These are phyloP conservation scores for Centroberyx gerrardi DNA, from an alignment of 2,797 vertebrate genomes.

Conservation along the genomic window DNA sequence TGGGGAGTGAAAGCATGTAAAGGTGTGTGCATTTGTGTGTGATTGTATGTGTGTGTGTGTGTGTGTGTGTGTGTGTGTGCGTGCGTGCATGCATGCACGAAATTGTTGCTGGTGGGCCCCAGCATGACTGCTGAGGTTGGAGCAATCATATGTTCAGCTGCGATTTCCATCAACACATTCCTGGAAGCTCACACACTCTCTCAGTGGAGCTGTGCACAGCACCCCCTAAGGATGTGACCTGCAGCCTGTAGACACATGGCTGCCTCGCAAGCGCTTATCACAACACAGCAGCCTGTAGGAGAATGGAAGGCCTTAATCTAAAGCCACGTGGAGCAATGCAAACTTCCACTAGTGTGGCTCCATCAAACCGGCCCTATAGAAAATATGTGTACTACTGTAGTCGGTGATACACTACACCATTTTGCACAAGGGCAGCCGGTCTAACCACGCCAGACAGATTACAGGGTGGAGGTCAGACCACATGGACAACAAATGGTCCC, in stretches of 20 bases:
- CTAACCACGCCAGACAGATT: conserved; percentile 81
- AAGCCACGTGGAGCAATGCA: conserved; percentile 80
- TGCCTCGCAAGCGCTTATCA: conserved; percentile 81
- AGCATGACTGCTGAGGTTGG: conserved; percentile 88
- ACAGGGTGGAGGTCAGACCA: conserved; percentile 80
- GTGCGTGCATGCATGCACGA: conserved; percentile 54
- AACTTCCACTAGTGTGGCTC: conserved; percentile 71
- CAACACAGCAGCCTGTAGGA: conserved; percentile 80
- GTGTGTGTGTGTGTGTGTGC: conserved; percentile 35
- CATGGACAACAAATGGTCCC: conserved; percentile 82
- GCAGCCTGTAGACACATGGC: conserved; percentile 81
- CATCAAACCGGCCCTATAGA: conserved; percentile 68
- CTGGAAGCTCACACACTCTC: conserved; percentile 87
- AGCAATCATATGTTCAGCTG: conserved; percentile 89
- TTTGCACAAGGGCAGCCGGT: conserved; percentile 74
- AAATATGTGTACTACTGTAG: conserved; percentile 52
- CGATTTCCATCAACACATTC: conserved; percentile 91
- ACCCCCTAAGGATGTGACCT: conserved; percentile 84
- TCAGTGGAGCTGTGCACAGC: conserved; percentile 78
- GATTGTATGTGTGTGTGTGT: conserved; percentile 50
- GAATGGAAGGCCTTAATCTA: conserved; percentile 80
- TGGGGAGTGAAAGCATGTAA: conserved; percentile 50
- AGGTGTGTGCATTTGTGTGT: conserved; percentile 42
- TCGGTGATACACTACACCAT: conserved; percentile 79
- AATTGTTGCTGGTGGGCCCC: conserved; percentile 87